Evolutionary conservation across 2,113 vertebrate genomes (phyloP).

Genomic region (Heteronetta atricapilla): DNA sequence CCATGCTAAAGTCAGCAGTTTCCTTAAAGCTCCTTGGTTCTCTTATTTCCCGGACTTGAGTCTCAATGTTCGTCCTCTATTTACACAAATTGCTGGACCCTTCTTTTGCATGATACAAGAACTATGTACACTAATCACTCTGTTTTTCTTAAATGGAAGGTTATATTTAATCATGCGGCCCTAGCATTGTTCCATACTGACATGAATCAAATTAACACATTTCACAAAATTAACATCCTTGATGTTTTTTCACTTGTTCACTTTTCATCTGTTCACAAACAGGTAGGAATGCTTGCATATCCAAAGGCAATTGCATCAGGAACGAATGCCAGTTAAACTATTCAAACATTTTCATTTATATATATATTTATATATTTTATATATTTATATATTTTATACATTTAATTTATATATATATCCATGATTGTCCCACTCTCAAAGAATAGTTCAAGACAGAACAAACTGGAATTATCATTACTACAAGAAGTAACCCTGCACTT

Average conservation of each 20-base stretch:
- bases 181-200: too few species aligned
- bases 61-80: too few species aligned
- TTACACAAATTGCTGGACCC: too few species aligned
- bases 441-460: background rate
- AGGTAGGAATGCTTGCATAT: background rate
- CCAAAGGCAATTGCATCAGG: background rate
- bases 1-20: too few species aligned
- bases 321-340: background rate
- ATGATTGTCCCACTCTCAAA: background rate
- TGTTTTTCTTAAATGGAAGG: too few species aligned
- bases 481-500: background rate
- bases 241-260: background rate
- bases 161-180: too few species aligned
- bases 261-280: too few species aligned
- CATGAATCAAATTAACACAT: too few species aligned
- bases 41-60: too few species aligned
- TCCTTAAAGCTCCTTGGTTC: too few species aligned
- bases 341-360: background rate
- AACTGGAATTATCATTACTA: background rate
- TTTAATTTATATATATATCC: background rate
- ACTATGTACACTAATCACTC: too few species aligned
- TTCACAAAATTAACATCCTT: background rate
- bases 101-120: too few species aligned
- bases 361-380: background rate
- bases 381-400: background rate